These are phyloP conservation scores for Chaenocephalus aceratus DNA, from an alignment of 2,113 vertebrate species.

Conservation along the genomic window DNA sequence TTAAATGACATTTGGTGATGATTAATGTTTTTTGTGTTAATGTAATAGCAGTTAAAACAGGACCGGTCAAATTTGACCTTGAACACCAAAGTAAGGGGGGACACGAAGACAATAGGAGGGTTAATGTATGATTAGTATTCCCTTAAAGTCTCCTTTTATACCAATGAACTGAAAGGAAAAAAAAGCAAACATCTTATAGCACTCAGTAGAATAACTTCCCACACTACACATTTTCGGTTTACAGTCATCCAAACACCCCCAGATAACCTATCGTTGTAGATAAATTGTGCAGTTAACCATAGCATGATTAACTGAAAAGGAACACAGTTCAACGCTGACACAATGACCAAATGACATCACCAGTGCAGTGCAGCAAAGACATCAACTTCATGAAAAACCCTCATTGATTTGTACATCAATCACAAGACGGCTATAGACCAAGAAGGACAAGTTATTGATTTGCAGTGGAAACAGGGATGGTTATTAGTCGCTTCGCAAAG, in stretches of 20 bases:
- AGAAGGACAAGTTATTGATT: slow-evolving; percentile 54
- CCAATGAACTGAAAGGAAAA: not conserved
- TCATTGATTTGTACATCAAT: slow-evolving; percentile 55
- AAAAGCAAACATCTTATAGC: not conserved
- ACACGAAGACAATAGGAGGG: too few species aligned
- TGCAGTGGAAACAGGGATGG: slow-evolving; percentile 13
- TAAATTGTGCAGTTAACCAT: too few species aligned
- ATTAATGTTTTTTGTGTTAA: too few species aligned
- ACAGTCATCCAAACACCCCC: not conserved
- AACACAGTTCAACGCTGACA: not conserved
- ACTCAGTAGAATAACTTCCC: not conserved
- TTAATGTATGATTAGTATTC: not conserved
- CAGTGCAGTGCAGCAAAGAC: not conserved
- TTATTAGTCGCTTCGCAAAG: slow-evolving; percentile 15
- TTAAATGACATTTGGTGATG: too few species aligned
- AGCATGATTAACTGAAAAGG: slow-evolving; percentile 20
- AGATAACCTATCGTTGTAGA: not conserved
- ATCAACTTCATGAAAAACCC: slow-evolving; percentile 35
- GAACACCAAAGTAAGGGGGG: too few species aligned
- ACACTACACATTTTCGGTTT: not conserved
- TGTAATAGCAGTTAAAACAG: too few species aligned
- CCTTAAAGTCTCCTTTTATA: not conserved
- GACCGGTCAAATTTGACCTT: too few species aligned
- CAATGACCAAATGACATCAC: not conserved
- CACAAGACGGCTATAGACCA: slow-evolving; percentile 16